Conservation (phyloP, 2,797 vertebrate species). For the Neosilurus mollespiculum region DNA sequence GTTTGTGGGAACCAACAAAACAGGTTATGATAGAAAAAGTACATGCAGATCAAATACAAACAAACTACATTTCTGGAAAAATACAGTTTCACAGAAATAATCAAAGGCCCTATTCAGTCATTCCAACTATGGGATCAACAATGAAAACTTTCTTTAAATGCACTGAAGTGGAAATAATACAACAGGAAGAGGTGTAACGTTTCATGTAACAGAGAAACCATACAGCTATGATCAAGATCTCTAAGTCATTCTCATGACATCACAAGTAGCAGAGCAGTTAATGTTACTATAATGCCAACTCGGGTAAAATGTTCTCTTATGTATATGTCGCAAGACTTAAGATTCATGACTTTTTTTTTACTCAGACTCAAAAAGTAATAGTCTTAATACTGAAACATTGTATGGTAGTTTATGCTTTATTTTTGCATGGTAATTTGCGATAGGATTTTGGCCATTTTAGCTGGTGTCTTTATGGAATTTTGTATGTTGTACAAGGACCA, state of each 20-base stretch:
- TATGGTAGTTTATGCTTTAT: neutral
- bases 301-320: constrained; percentile 14
- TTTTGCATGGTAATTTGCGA: neutral
- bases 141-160: constrained; percentile 37
- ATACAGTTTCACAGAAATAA: constrained; percentile 37
- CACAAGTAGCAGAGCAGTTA: constrained; percentile 32
- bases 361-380: neutral
- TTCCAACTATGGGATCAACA: constrained; percentile 40
- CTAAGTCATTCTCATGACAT: constrained; percentile 48
- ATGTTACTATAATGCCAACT: constrained; percentile 15
- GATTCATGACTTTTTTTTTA: neutral
- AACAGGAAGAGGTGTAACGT: constrained; percentile 67
- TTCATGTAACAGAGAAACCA: constrained; percentile 63
- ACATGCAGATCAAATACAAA: constrained; percentile 19
- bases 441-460: neutral
- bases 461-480: neutral
- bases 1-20: neutral
- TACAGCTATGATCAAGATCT: constrained; percentile 38
- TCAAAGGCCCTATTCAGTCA: constrained; percentile 51
- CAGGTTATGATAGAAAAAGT: neutral
- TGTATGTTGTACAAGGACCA: neutral
- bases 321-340: neutral
- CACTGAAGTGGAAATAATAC: constrained; percentile 59
- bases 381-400: neutral
- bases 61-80: constrained; percentile 34